phyloP scores from a whole-genome alignment of 1,140 invertebrate species.

The Maniola jurtina region DNA sequence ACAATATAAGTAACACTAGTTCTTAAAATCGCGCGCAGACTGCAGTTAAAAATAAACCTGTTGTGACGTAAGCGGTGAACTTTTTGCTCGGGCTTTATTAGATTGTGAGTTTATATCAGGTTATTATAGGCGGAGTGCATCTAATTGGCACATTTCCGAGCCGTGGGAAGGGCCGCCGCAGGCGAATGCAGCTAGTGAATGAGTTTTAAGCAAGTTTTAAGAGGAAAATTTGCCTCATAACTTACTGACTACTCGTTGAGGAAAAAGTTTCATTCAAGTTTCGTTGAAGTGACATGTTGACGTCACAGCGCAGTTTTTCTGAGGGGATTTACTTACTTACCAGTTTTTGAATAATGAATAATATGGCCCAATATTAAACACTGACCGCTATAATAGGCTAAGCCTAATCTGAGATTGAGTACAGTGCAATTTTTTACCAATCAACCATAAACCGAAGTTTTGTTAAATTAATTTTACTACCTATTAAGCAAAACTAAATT shows the following conservation, averaged over 20 bases:
- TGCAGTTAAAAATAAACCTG: constrained; percentile 10
- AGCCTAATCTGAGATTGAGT: too few species aligned
- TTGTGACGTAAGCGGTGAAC: constrained; percentile 11
- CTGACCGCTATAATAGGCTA: too few species aligned
- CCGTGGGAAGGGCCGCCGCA: constrained; percentile 41
- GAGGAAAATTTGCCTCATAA: constrained; percentile 22
- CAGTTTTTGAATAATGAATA: too few species aligned
- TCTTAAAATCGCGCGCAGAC: not conserved
- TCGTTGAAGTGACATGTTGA: not conserved
- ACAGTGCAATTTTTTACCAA: too few species aligned
- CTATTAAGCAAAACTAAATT: too few species aligned
- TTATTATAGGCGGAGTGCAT: constrained; percentile 41
- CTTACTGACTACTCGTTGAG: not conserved
- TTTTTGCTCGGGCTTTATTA: constrained; percentile 26
- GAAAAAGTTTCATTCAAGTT: constrained; percentile 3
- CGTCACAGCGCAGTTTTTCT: not conserved
- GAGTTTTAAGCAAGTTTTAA: constrained; percentile 12
- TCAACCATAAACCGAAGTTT: too few species aligned
- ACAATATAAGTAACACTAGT: not conserved
- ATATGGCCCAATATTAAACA: too few species aligned
- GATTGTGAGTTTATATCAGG: constrained; percentile 27
- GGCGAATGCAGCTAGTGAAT: constrained; percentile 17
- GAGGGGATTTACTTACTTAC: too few species aligned
- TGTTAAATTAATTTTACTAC: too few species aligned
- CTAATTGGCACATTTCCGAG: constrained; percentile 43